Evolutionary conservation across 1,140 invertebrate species (phyloP).

Genomic region (Pogonomyrmex californicus): DNA sequence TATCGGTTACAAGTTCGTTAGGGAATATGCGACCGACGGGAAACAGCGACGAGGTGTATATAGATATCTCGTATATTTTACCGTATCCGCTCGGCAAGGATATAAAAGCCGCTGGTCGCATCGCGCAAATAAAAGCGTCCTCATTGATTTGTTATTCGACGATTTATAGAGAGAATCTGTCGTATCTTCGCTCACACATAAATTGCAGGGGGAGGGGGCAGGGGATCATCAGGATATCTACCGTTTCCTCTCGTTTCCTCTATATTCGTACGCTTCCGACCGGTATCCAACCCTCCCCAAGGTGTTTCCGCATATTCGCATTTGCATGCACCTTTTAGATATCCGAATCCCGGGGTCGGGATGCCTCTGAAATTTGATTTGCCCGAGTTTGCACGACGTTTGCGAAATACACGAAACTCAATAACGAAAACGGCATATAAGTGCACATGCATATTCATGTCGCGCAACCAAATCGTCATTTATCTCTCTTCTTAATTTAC

Average conservation of each 20-base stretch:
- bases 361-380: constrained; percentile 41
- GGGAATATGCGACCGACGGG: constrained; percentile 50
- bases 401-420: neutral
- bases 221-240: constrained; percentile 38
- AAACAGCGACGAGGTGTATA: neutral
- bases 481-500: neutral
- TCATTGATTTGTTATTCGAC: constrained; percentile 59
- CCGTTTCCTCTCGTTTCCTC: constrained; percentile 16
- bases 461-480: neutral
- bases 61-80: constrained; percentile 22
- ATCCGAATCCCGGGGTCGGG: constrained; percentile 12
- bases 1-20: neutral
- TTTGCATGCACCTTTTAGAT: constrained; percentile 53
- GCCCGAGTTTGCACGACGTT: constrained; percentile 23
- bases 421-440: neutral
- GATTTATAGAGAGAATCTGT: constrained; percentile 42
- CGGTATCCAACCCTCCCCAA: neutral
- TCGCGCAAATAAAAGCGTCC: constrained; percentile 15
- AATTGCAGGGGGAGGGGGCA: neutral
- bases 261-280: neutral
- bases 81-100: neutral
- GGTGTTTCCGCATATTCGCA: constrained; percentile 34
- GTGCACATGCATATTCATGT: neutral
- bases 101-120: neutral
- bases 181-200: neutral